Evolutionary conservation across 2,797 vertebrate species (phyloP).

Genomic region (Myotis pilosus): DNA sequence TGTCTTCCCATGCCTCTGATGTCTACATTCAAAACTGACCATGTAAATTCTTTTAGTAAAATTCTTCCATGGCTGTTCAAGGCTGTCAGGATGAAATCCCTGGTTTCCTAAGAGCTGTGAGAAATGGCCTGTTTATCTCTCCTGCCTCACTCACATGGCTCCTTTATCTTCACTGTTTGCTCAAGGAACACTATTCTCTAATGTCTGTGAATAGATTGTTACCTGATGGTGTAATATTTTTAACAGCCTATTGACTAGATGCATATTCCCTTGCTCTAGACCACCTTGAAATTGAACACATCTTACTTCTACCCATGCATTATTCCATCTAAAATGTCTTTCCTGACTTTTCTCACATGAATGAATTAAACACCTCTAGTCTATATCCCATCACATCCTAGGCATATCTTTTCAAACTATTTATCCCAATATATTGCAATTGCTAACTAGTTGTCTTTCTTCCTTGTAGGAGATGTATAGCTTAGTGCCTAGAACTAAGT

Average conservation of each 20-base stretch:
- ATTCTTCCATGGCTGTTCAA: not conserved
- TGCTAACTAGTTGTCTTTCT: not conserved
- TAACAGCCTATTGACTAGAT: not conserved
- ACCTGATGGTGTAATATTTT: not conserved
- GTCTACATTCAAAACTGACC: not conserved
- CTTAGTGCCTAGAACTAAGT: not conserved
- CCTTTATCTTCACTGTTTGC: not conserved
- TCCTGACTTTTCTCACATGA: not conserved
- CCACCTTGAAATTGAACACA: not conserved
- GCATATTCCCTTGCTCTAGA: not conserved
- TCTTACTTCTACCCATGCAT: not conserved
- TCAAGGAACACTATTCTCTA: not conserved
- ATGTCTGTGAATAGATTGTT: not conserved
- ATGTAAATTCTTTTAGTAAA: not conserved
- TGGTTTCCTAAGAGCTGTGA: not conserved
- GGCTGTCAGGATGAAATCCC: not conserved
- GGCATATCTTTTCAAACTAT: not conserved
- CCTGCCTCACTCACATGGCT: not conserved
- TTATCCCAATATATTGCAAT: not conserved
- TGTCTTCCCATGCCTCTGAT: not conserved
- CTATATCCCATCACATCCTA: not conserved
- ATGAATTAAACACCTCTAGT: not conserved
- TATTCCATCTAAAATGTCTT: not conserved
- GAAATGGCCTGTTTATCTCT: not conserved
- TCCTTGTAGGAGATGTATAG: not conserved